Base-by-base conservation (phyloP, 1,140 invertebrate species). In the Diachasma alloeum region DNA sequence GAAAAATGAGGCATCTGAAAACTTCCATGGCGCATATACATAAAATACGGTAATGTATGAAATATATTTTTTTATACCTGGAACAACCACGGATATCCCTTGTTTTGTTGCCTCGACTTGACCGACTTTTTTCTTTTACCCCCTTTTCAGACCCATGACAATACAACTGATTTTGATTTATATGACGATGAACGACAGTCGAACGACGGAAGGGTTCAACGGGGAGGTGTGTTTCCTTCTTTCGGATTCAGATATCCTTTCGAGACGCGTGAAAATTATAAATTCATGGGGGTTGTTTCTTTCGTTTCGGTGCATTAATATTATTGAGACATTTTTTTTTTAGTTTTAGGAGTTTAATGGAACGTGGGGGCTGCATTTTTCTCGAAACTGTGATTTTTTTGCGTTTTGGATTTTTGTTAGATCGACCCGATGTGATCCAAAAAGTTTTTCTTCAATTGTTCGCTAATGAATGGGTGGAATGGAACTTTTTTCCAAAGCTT, bases 101-200 rank as follows among this genome's bases (percentile, higher is more conserved):
- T 71, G 85, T 86, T 86, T 86, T 85, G 86, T 85, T 85, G 80
- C 22, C 70, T 85, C 13, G 80, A 85, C 84, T 87, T 89, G 88
- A 87, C 88, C 88, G 88, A 89, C 83, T 88, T 88, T 88, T 86
- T 85, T 81, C 80, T 71, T 77, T 31, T 31, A n/a, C n/a, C 75
- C 71, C 74, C 74, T 72, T 80, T 78, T 79, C 59, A 75, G 44
- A 17, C 69, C 70, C 80, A 44, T 77, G 53, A 88, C 87, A 89
- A 89, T 88, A 83, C 82, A 79, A 81, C 86, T 88, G 86, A 90
- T 88, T 89, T 88, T 90, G 88, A 89, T 90, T 90, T 90, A 90
- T 88, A 86, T 84, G 86, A 87, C 83, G 83, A 68, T 83, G 84
- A 88, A 83, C 85, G 87, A 86, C 87, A 87, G 84, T 81, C 81